Base-by-base conservation (phyloP, 2,113 vertebrate species). In the Spea bombifrons region DNA sequence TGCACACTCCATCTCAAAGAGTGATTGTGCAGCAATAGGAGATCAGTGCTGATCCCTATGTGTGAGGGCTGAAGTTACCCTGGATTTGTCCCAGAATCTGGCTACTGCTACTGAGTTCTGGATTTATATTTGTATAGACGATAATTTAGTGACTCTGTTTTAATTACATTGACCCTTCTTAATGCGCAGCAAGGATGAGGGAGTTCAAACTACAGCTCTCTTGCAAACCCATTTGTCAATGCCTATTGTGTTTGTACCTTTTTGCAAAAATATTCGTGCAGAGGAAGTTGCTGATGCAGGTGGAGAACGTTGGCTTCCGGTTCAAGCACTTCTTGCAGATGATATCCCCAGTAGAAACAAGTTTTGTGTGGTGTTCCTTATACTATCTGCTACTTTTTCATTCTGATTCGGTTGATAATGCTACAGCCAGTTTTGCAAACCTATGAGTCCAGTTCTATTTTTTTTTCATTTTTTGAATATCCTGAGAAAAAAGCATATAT, bases 271-370 rank as follows among this genome's bases (percentile, higher is more conserved):
- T 66, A 76, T 64, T 75, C 90, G 72, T 64, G 84, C 71, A 96
- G 84, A 75, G 96, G 85, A 52, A 94, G 82, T 47, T 95, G 90
- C 83, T 95, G 95, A 7, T 82, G 90, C 78, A 97, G 90, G 17
- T 81, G 85, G 73, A 96, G 87, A 84, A 96, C 90, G 89, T 97
- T 93, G 75, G 88, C 88, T 89, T 96, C 91, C 73, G 96, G 88
- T 0, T 13, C 82, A 86, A 84, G 77, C 30, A 88, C 92, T 83
- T 82, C 81, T 80, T 94, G 91, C 91, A 92, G 47, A 81, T 75
- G 12, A 81, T 86, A 52, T 94, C 88, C 71, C 69, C 83, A 48
- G 79, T 10, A 0, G 80, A 87, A 66, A 94, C 47, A 55, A 67
- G n/a, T 70, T 66, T 71, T 7, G 90, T 88, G 81, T 96, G 84